Base-by-base conservation (phyloP, 2,888 invertebrate genomes). In the Balanococcus diminutus region DNA sequence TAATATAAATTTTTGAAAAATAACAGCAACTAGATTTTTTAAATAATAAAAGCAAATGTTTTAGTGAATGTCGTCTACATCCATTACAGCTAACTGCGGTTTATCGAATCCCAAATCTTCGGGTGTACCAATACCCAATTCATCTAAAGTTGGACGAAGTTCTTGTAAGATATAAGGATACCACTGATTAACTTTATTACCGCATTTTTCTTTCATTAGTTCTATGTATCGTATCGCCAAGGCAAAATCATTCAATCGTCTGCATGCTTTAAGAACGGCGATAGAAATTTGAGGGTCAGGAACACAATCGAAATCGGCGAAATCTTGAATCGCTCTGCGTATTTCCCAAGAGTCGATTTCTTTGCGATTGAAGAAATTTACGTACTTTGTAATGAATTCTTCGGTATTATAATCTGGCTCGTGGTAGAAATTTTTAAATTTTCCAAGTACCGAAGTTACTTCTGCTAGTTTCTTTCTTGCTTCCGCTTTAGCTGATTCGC, bases 101-200 rank as follows among this genome's bases (percentile, higher is more conserved):
- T 97, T 95, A 91, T 98, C 98, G 89, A 96, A 98, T 87, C 98
- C 98, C 89, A 99, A 92, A 90, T 99, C 97, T 90, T 98, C 98
- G 0, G 96, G 96, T 39, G 98, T 98, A 86, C 94, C 94, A 88
- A 99, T 94, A 81, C 99, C 99, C 87, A 99, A 92, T 91, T 99
- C 98, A 67, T 94, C 93, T 87, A 99, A 92, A 2, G 98, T 97
- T 42, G 99, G 98, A 89, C 93, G 93, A 88, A 99, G 94, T 92
- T 98, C 96, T 90, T 96, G 95, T 87, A 97, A 90, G 88, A 97
- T 92, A 90, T 96, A 97, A 0, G 96, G 96, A 89, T 96, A 97
- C 88, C 97, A 95, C 90, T 94, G 94, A 22, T 93, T 92, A 3
- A 93, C 93, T 88, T 93, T 92, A 86, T 90, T 89, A 6, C 96